A percentile compares a stretch with the other conserved stretches of the same genome.
Evolutionary conservation across 2,888 invertebrate species (phyloP).

Genomic region (Hymenopus coronatus): DNA sequence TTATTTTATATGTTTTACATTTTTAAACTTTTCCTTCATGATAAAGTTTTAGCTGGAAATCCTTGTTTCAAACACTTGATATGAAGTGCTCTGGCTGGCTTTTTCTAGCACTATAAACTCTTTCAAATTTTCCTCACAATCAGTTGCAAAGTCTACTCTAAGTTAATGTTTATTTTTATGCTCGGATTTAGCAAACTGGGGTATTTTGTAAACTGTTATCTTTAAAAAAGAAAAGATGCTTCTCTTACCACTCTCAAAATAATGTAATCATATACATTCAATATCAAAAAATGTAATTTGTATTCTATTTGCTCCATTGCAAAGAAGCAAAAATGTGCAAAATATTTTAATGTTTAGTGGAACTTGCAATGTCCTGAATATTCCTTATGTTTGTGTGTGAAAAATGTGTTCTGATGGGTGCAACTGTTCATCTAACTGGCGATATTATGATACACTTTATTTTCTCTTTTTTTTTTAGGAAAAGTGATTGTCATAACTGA

Average conservation of each 20-base stretch:
- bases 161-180: neutral
- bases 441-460: neutral
- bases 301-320: neutral
- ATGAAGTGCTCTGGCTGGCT: too few species aligned
- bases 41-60: too few species aligned
- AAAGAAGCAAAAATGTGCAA: neutral
- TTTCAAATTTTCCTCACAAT: too few species aligned
- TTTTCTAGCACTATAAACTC: too few species aligned
- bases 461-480: neutral
- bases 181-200: neutral
- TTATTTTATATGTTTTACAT: too few species aligned
- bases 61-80: too few species aligned
- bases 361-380: neutral
- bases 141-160: neutral
- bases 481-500: neutral
- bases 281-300: neutral
- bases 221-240: neutral
- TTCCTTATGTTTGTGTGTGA: neutral
- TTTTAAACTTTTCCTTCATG: too few species aligned
- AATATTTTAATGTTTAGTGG: neutral
- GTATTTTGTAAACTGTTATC: neutral
- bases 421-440: neutral
- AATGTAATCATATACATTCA: neutral
- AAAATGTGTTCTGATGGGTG: neutral
- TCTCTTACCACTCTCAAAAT: neutral